These are phyloP conservation scores for Contarinia nasturtii DNA, from an alignment of 1,140 invertebrate genomes.

Conservation along the genomic window DNA sequence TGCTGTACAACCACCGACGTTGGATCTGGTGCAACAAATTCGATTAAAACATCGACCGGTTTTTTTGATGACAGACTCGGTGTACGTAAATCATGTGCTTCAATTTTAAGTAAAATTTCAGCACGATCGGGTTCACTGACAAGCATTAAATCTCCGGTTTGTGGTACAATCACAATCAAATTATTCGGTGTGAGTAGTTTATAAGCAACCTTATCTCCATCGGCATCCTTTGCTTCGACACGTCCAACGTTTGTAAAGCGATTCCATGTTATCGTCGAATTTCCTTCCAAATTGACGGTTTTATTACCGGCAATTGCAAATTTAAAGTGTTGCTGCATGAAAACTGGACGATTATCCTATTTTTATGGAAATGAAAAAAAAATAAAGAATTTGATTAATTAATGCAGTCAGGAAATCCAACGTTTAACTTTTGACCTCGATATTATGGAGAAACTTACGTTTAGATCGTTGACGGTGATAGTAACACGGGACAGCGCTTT, in stretches of 20 bases:
- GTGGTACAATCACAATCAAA: constrained; percentile 68
- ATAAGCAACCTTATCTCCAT: constrained; percentile 74
- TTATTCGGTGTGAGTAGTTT: constrained; percentile 57
- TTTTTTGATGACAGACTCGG: constrained; percentile 44
- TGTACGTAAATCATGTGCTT: constrained; percentile 61
- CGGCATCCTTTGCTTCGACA: constrained; percentile 64
- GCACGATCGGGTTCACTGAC: constrained; percentile 49
- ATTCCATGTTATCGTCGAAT: constrained; percentile 39
- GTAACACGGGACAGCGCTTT: constrained; percentile 49
- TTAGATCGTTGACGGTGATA: constrained; percentile 61
- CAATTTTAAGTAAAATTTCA: constrained; percentile 47
- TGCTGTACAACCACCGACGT: constrained; percentile 23
- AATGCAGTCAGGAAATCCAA: too few species aligned
- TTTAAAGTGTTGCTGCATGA: constrained; percentile 54
- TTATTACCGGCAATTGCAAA: constrained; percentile 47
- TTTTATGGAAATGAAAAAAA: too few species aligned
- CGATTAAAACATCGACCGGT: constrained; percentile 53
- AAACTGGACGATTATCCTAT: constrained; percentile 64
- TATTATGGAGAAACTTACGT: constrained; percentile 29
- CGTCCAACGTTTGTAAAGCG: constrained; percentile 61
- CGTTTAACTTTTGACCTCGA: too few species aligned
- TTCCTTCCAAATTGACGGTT: constrained; percentile 26
- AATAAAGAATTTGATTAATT: too few species aligned
- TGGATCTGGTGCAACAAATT: constrained; percentile 41
- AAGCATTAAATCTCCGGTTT: constrained; percentile 73